A percentile compares a stretch with the other conserved stretches of the same genome.
These are phyloP conservation scores for Drosophila setifemur DNA, from an alignment of 1,140 invertebrate species.

Conservation along the genomic window DNA sequence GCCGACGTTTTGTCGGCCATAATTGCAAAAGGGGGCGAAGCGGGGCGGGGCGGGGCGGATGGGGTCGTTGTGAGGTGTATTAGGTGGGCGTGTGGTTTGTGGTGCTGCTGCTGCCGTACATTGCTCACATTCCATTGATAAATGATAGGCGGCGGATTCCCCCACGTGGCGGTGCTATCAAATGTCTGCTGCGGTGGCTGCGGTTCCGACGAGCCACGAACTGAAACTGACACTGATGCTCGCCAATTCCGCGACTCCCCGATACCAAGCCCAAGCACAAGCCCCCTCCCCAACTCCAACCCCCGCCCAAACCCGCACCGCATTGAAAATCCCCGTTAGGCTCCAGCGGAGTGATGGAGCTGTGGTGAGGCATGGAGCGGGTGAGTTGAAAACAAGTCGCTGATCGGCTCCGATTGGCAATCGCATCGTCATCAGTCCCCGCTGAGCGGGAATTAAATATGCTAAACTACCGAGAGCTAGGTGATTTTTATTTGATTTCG, in stretches of 20 bases:
- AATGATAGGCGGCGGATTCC: slow-evolving; percentile 57
- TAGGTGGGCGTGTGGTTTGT: slow-evolving; percentile 23
- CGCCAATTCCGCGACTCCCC: slow-evolving; percentile 1
- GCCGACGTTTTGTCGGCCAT: slow-evolving; percentile 33
- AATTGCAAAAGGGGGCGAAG: slow-evolving; percentile 44
- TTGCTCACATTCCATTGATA: slow-evolving; percentile 66
- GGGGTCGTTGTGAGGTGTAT: neutral
- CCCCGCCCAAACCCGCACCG: no score
- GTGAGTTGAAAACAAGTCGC: slow-evolving; percentile 29
- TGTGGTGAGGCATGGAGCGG: neutral
- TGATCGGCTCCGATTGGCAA: slow-evolving; percentile 35
- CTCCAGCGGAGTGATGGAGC: neutral
- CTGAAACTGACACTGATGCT: slow-evolving; percentile 60
- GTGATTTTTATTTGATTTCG: slow-evolving; percentile 31
- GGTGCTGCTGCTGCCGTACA: slow-evolving; percentile 26
- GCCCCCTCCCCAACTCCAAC: no score
- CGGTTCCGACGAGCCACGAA: slow-evolving; percentile 56
- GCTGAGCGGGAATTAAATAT: slow-evolving; percentile 22
- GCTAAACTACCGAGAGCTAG: slow-evolving; percentile 23
- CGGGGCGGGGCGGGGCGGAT: neutral
- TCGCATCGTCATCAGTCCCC: slow-evolving; percentile 26
- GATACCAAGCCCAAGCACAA: neutral
- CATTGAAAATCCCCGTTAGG: slow-evolving; percentile 27
- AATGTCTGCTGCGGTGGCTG: slow-evolving; percentile 32
- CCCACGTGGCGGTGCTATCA: slow-evolving; percentile 25